These are phyloP conservation scores for Somateria mollissima DNA, from an alignment of 2,797 vertebrate genomes.

Conservation along the genomic window DNA sequence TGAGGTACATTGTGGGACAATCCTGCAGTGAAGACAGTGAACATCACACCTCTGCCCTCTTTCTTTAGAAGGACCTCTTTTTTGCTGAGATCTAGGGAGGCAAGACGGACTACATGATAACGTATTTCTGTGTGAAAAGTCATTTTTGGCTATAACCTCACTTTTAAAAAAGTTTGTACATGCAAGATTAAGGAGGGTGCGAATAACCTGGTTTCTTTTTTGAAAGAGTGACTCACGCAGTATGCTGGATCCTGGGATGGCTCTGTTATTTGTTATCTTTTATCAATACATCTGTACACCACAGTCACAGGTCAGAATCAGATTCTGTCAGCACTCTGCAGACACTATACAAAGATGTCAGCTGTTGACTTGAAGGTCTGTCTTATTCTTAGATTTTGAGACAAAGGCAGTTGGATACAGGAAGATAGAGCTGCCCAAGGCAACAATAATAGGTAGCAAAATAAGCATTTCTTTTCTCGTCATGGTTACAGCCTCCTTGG, in stretches of 20 bases:
- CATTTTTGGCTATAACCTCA: background rate
- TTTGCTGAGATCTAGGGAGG: background rate
- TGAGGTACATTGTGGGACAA: background rate
- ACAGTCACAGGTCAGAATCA: background rate
- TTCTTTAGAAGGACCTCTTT: background rate
- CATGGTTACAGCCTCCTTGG: background rate
- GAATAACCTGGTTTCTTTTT: background rate
- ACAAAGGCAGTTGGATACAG: background rate
- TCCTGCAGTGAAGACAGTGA: background rate
- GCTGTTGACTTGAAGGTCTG: background rate
- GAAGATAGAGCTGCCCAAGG: background rate
- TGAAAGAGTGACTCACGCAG: background rate
- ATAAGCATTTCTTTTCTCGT: background rate
- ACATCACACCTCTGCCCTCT: background rate
- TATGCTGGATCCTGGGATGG: background rate
- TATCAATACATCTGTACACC: background rate
- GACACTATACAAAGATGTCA: background rate
- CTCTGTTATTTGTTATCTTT: background rate
- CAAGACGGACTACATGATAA: background rate
- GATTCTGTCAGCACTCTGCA: background rate
- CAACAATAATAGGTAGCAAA: background rate
- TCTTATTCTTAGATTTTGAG: background rate
- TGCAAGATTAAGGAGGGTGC: background rate
- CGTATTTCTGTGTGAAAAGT: background rate
- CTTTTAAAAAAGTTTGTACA: background rate